Evolutionary conservation across 1,140 invertebrate genomes (phyloP).

Genomic region (Drosophila ercepeae): DNA sequence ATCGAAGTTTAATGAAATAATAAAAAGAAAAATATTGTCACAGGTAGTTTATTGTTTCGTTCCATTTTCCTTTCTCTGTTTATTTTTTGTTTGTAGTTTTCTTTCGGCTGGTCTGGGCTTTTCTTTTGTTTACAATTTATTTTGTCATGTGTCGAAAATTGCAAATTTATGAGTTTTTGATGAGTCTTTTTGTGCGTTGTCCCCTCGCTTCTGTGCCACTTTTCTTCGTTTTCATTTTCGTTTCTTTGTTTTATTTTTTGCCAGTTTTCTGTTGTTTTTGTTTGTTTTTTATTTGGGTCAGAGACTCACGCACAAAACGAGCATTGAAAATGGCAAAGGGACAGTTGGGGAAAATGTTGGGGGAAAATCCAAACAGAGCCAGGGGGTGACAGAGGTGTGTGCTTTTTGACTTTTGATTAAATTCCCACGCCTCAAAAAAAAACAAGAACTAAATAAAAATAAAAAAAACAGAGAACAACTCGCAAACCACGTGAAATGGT

Average conservation of each 20-base stretch:
- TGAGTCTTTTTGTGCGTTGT: conserved; percentile 74
- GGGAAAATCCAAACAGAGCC: conserved; percentile 4
- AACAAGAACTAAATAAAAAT: conserved; percentile 20
- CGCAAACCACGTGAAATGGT: conserved; percentile 18
- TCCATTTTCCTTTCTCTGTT: conserved; percentile 6
- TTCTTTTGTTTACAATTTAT: conserved; percentile 76
- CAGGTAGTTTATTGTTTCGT: conserved; percentile 47
- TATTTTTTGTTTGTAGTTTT: conserved; percentile 25
- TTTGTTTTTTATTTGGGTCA: conserved; percentile 70
- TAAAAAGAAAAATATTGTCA: conserved; percentile 11
- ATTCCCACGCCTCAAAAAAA: conserved; percentile 65
- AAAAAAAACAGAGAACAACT: neutral
- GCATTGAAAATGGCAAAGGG: conserved; percentile 23
- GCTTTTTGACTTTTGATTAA: conserved; percentile 79
- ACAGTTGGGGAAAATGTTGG: conserved; percentile 6
- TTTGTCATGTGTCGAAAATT: conserved; percentile 81
- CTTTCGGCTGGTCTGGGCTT: conserved; percentile 12
- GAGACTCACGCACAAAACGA: conserved; percentile 51
- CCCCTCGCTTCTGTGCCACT: conserved; percentile 16
- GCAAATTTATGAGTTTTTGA: conserved; percentile 82
- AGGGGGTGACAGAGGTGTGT: conserved; percentile 12
- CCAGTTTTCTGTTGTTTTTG: conserved; percentile 25
- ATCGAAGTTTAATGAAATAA: conserved; percentile 3
- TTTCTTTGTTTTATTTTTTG: conserved; percentile 36
- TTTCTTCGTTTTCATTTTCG: conserved; percentile 1